Evolutionary conservation across 2,797 vertebrate species (phyloP).

Genomic region (Pteronotus mesoamericanus): DNA sequence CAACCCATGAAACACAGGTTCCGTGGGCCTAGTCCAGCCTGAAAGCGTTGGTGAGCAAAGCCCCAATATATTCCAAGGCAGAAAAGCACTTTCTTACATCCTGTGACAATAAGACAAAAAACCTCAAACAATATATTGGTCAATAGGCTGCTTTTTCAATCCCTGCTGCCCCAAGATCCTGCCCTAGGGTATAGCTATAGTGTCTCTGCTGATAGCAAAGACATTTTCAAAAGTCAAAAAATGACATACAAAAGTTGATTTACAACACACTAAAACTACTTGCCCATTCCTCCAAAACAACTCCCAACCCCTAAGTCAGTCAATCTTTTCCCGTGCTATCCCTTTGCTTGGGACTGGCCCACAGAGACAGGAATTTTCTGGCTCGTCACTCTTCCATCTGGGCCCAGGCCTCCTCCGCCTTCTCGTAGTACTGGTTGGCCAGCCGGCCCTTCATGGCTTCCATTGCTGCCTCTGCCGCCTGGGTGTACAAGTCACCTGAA

Average conservation of each 20-base stretch:
- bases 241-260: conserved; percentile 41
- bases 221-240: conserved; percentile 56
- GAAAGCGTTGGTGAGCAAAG: not conserved
- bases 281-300: not conserved
- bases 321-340: not conserved
- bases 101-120: conserved; percentile 35
- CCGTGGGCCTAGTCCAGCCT: not conserved
- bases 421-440: conserved; percentile 96
- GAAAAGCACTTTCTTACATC: not conserved
- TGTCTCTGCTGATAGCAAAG: conserved; percentile 54
- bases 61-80: not conserved
- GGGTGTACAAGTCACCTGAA: conserved; percentile 94
- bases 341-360: conserved; percentile 21
- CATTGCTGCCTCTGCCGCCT: conserved; percentile 95
- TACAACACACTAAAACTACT: conserved; percentile 72
- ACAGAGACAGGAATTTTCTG: not conserved
- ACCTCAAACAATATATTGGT: conserved; percentile 41
- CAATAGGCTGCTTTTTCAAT: not conserved
- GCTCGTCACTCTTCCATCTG: conserved; percentile 88
- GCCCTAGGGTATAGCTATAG: not conserved
- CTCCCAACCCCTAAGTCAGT: not conserved
- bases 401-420: conserved; percentile 96
- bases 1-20: not conserved
- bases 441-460: conserved; percentile 96
- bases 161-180: not conserved